Base-by-base conservation (phyloP, 2,797 vertebrate species). In the Tragelaphus oryx region DNA sequence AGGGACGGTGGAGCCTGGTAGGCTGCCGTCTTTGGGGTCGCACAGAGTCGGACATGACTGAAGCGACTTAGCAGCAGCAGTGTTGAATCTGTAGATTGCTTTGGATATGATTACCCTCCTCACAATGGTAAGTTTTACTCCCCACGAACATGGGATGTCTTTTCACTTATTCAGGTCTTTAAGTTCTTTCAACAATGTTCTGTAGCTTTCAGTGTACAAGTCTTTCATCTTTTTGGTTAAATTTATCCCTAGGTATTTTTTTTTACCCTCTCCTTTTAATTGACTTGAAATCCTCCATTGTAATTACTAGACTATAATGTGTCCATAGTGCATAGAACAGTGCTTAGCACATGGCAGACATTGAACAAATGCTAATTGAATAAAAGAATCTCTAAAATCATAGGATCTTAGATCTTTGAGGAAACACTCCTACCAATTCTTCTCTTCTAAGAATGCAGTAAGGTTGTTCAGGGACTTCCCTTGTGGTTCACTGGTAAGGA, bases 171-270 rank as follows among this genome's bases (percentile, higher is more conserved):
- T 74, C 60, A 80, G 16, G 6, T 62, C 71, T 84, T 62, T 84
- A 79, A 84, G 79, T 92, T 84, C 68, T 94, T 91, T 91, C n/a
- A 62, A 60, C 3, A 33, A 71, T 94, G 79, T 84, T 48, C 62
- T 80, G 1, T 44, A 92, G 80, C 24, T 94, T 94, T 85, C 6
- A 80, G 12, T 18, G 7, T 85, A 50, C 10, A 50, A 55, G 30
- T 84, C 54, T 85, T 92, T 91, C n/a, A 85, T 8, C 8, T 85
- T 80, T 50, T 50, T 81, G 54, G 16, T 86, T 89, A 82, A 89
- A 74, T 62, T 94, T 33, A 74, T 89, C 81, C 14, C 41, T 65
- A 81, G 18, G 28, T 68, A 82, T 76, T 76, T 80, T 89, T 76
- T 71, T 37, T 37, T 2, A 89, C 17, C 11, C 9, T 91, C 33